Conservation (phyloP, 2,113 vertebrate species). For the Etheostoma cragini region DNA sequence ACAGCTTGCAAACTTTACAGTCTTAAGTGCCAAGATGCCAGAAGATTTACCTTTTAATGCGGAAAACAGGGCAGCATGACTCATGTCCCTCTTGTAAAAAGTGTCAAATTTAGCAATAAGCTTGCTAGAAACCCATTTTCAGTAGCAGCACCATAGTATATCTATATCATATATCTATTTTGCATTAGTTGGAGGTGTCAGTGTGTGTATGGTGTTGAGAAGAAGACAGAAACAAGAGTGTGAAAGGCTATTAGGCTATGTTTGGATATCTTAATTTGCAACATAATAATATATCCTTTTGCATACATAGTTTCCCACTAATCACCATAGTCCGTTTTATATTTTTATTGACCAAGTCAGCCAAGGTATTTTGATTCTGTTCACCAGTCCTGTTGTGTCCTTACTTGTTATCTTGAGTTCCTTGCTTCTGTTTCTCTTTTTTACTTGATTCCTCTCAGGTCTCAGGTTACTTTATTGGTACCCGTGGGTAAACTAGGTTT, state of each 20-base stretch:
- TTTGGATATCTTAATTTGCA: slow-evolving; percentile 8
- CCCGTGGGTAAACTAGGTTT: too few species aligned
- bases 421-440: slow-evolving; percentile 10
- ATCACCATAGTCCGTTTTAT: slow-evolving; percentile 12
- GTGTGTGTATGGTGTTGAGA: slow-evolving; percentile 1
- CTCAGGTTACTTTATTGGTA: too few species aligned
- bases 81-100: not conserved
- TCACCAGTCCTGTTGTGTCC: not conserved
- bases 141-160: not conserved
- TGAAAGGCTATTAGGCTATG: slow-evolving; percentile 2
- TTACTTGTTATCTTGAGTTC: slow-evolving; percentile 18
- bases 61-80: slow-evolving; percentile 5
- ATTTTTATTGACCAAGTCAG: slow-evolving; percentile 6
- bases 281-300: slow-evolving; percentile 3
- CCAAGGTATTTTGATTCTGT: not conserved
- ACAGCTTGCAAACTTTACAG: slow-evolving; percentile 40
- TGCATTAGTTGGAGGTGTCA: not conserved
- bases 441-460: not conserved
- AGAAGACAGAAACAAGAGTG: not conserved
- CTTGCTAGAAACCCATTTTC: not conserved
- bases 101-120: not conserved
- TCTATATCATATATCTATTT: not conserved
- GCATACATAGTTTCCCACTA: not conserved
- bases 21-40: not conserved
- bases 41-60: slow-evolving; percentile 5